phyloP scores from a whole-genome alignment of 1,140 invertebrate species.

The Drosophila ficusphila region DNA sequence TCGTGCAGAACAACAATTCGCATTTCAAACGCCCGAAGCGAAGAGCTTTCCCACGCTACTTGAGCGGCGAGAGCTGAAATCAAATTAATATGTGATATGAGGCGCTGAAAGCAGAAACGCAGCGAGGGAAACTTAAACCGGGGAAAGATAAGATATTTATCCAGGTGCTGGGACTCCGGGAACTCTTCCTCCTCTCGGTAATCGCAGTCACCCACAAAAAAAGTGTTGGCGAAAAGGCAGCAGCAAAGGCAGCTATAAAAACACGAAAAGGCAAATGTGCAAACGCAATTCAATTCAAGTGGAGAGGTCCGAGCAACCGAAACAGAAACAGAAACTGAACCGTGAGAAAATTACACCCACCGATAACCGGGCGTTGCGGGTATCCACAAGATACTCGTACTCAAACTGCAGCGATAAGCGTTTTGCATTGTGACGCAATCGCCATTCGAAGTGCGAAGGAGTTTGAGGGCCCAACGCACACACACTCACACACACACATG shows the following conservation, averaged over 20 bases:
- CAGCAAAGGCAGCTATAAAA: slow-evolving; percentile 39
- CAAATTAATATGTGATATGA: slow-evolving; percentile 77
- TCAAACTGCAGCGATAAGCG: slow-evolving; percentile 60
- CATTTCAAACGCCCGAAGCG: slow-evolving; percentile 22
- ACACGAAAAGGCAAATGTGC: slow-evolving; percentile 69
- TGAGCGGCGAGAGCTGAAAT: slow-evolving; percentile 53
- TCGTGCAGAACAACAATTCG: slow-evolving; percentile 41
- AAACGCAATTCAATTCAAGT: slow-evolving; percentile 72
- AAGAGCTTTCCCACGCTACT: slow-evolving; percentile 72
- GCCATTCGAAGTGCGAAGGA: not conserved
- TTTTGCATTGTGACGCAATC: slow-evolving; percentile 76
- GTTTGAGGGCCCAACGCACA: not conserved
- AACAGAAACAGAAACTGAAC: slow-evolving; percentile 70
- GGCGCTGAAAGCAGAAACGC: slow-evolving; percentile 65
- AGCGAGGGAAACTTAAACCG: slow-evolving; percentile 39
- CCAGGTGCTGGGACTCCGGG: slow-evolving; percentile 62
- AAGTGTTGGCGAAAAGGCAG: slow-evolving; percentile 68
- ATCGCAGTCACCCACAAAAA: slow-evolving; percentile 70
- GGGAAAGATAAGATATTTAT: slow-evolving; percentile 77
- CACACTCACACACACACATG: slow-evolving; percentile 8
- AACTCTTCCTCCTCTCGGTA: slow-evolving; percentile 35
- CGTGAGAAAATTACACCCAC: slow-evolving; percentile 82
- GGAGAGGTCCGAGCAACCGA: slow-evolving; percentile 61
- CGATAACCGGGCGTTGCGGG: slow-evolving; percentile 48
- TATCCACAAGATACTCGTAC: slow-evolving; percentile 33